Evolutionary conservation across 2,888 invertebrate genomes (phyloP).

Genomic region (Drosophila mayaguana): DNA sequence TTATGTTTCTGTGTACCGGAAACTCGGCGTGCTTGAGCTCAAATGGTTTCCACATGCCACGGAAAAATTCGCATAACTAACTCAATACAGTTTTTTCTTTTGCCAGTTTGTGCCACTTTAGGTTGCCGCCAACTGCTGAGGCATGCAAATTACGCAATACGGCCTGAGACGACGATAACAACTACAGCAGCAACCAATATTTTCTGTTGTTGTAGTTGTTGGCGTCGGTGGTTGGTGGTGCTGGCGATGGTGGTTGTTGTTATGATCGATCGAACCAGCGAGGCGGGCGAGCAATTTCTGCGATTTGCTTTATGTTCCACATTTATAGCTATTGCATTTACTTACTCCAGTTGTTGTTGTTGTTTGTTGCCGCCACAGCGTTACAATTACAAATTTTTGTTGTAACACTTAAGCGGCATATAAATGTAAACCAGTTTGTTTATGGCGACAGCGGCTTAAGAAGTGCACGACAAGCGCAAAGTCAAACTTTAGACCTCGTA

Average conservation of each 20-base stretch:
- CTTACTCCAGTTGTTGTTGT: conserved; percentile 41
- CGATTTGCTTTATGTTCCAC: conserved; percentile 78
- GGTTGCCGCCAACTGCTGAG: conserved; percentile 51
- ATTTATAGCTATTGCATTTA: conserved; percentile 71
- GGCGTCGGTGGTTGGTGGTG: conserved; percentile 24
- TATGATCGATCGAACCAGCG: conserved; percentile 74
- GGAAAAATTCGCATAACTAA: conserved; percentile 65
- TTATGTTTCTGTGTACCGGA: conserved; percentile 59
- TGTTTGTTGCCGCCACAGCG: conserved; percentile 44
- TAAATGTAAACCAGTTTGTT: conserved; percentile 70
- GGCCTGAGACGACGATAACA: conserved; percentile 43
- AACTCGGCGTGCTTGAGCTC: conserved; percentile 51
- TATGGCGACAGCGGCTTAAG: conserved; percentile 46
- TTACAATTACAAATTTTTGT: conserved; percentile 70
- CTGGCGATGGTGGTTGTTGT: conserved; percentile 44
- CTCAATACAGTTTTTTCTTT: conserved; percentile 45
- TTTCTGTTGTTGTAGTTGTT: conserved; percentile 43
- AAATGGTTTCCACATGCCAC: conserved; percentile 65
- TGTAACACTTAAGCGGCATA: conserved; percentile 56
- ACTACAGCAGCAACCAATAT: conserved; percentile 43
- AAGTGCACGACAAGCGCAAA: conserved; percentile 44
- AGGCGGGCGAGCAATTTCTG: conserved; percentile 67
- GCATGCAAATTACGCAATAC: conserved; percentile 77
- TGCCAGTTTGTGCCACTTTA: conserved; percentile 40
- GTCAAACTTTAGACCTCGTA: conserved; percentile 9